Evolutionary conservation across 2,888 invertebrate genomes (phyloP).

Genomic region (Gasteruption jaculator): DNA sequence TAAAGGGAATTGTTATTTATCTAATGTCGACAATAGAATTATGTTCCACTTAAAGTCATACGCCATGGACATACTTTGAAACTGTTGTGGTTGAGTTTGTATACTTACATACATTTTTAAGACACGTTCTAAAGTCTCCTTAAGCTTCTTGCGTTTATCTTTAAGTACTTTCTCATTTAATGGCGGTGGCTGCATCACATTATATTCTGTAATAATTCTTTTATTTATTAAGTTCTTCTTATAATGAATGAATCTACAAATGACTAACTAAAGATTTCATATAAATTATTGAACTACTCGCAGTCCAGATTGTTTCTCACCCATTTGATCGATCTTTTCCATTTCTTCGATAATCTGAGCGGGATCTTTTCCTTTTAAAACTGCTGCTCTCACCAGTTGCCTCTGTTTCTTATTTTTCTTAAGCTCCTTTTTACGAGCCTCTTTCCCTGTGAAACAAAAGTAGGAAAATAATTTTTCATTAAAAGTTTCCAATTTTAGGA

Average conservation of each 20-base stretch:
- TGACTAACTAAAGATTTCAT: background rate
- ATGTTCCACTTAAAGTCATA: too few species aligned
- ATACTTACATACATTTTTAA: constrained; percentile 91
- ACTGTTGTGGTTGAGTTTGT: too few species aligned
- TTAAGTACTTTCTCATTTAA: constrained; percentile 94
- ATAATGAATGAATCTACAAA: constrained; percentile 15
- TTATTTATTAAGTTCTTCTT: background rate
- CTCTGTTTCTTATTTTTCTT: constrained; percentile 98
- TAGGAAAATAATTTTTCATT: constrained; percentile 11
- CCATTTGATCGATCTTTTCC: constrained; percentile 98
- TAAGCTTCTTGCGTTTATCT: constrained; percentile 92
- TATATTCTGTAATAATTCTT: constrained; percentile 75
- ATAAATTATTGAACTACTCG: constrained; percentile 7
- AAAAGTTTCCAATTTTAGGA: too few species aligned
- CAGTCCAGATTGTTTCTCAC: constrained; percentile 52
- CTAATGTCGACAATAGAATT: constrained; percentile 2
- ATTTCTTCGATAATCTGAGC: constrained; percentile 90
- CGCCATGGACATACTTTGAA: too few species aligned
- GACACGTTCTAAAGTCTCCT: constrained; percentile 92
- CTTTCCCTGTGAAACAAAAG: constrained; percentile 69
- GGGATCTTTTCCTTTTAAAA: constrained; percentile 97
- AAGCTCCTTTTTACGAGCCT: constrained; percentile 93
- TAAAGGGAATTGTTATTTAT: constrained; percentile 13
- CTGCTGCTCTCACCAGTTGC: constrained; percentile 92
- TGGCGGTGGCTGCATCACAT: constrained; percentile 90